Percentiles rank a stretch among this genome's conserved stretches.
Conservation (phyloP, 1,140 invertebrate genomes). For the Danaus plexippus region DNA sequence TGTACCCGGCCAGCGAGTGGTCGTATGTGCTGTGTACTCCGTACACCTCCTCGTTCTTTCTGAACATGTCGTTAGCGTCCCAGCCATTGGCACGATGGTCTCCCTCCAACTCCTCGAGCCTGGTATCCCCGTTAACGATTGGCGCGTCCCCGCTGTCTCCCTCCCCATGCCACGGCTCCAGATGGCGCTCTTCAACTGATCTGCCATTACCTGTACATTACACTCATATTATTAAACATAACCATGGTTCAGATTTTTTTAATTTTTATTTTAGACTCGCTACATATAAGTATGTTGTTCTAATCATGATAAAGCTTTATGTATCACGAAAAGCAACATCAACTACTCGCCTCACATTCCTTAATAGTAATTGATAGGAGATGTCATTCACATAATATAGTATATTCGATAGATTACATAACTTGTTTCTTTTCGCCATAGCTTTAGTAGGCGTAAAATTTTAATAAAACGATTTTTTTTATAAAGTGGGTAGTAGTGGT, state of each 20-base stretch:
- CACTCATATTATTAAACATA: too few relatives aligned
- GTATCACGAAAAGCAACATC: too few relatives aligned
- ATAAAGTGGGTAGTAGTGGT: neutral
- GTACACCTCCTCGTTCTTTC: constrained; percentile 91
- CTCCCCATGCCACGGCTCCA: constrained; percentile 90
- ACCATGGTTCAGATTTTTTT: too few relatives aligned
- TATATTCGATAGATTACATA: too few relatives aligned
- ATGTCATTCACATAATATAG: too few relatives aligned
- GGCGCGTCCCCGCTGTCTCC: constrained; percentile 65
- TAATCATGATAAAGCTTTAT: too few relatives aligned
- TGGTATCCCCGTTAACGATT: constrained; percentile 68
- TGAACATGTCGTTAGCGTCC: constrained; percentile 96
- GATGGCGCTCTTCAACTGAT: constrained; percentile 80
- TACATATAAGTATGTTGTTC: too few relatives aligned
- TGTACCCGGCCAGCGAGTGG: constrained; percentile 88
- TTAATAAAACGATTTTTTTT: neutral
- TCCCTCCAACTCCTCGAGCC: constrained; percentile 75
- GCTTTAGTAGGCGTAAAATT: neutral
- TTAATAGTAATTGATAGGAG: too few relatives aligned
- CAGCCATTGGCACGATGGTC: constrained; percentile 89
- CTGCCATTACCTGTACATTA: constrained; percentile 50
- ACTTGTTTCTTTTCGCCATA: neutral
- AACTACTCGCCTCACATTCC: too few relatives aligned
- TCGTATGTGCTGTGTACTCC: constrained; percentile 92
- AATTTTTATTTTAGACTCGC: too few relatives aligned